Percentiles rank a stretch among this genome's conserved stretches.
Conservation (phyloP, 2,888 invertebrate genomes). For the Eucera pruinosa region DNA sequence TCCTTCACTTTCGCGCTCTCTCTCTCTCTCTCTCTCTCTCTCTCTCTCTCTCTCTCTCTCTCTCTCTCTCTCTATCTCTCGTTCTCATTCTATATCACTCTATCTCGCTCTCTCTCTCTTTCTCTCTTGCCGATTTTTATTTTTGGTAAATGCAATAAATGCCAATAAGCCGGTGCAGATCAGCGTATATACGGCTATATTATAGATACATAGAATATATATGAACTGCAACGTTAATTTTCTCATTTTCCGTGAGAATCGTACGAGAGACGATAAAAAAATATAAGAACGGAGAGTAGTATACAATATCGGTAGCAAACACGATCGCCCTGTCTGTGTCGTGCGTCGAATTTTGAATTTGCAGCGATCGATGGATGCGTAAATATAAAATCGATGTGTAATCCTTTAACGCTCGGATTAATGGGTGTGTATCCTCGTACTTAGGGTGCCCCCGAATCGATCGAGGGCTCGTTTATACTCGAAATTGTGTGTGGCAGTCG, state of each 20-base stretch:
- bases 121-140: conserved; percentile 17
- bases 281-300: conserved; percentile 58
- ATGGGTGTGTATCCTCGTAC: not conserved
- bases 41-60: not conserved
- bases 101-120: not conserved
- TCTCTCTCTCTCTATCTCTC: conserved; percentile 8
- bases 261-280: conserved; percentile 57
- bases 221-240: conserved; percentile 56
- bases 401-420: conserved; percentile 25
- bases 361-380: conserved; percentile 34
- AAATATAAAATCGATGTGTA: conserved; percentile 46
- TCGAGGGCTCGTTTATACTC: conserved; percentile 9
- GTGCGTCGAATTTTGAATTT: conserved; percentile 34
- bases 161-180: conserved; percentile 59
- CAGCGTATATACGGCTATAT: conserved; percentile 55
- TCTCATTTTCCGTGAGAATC: conserved; percentile 54
- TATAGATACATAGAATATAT: conserved; percentile 61
- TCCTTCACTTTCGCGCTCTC: too few relatives aligned
- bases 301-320: conserved; percentile 48
- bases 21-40: too few relatives aligned
- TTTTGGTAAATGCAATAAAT: conserved; percentile 51
- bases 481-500: conserved; percentile 6
- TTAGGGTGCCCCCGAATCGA: conserved; percentile 3
- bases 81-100: not conserved
- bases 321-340: conserved; percentile 37